A percentile compares a stretch with the other conserved stretches of the same genome.
phyloP scores from a whole-genome alignment of 2,797 vertebrate species.

The Manis crassicaudata region DNA sequence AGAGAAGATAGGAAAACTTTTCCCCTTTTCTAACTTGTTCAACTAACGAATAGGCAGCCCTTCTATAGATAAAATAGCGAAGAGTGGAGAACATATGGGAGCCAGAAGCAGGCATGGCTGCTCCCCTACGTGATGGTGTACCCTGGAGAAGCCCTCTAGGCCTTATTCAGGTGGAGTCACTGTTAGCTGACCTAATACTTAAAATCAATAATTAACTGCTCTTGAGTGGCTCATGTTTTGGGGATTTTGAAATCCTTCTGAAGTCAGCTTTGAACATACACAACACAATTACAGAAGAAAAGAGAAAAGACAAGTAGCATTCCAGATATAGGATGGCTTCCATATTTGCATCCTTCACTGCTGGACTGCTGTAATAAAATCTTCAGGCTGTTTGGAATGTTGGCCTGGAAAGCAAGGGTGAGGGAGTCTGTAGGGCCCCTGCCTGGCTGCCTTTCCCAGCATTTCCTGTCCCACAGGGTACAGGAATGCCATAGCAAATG shows the following conservation, averaged over 20 bases:
- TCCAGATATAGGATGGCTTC: background rate
- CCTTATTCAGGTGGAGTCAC: background rate
- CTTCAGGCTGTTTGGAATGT: background rate
- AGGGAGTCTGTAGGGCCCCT: background rate
- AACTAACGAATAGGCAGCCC: background rate
- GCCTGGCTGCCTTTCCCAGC: background rate
- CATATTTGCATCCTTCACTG: background rate
- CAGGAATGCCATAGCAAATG: background rate
- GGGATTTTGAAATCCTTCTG: slow-evolving; percentile 1
- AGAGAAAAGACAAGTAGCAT: background rate
- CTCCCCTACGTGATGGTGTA: fast-evolving
- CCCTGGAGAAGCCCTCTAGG: background rate
- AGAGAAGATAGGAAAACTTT: background rate
- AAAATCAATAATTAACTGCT: background rate
- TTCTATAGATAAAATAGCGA: background rate
- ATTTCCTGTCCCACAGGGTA: background rate
- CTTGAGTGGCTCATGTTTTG: background rate
- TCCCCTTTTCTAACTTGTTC: background rate
- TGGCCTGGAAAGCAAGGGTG: background rate
- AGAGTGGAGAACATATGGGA: too few relatives aligned
- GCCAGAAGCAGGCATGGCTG: background rate
- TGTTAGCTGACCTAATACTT: background rate
- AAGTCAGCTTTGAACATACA: slow-evolving; percentile 42
- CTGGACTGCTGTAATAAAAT: background rate
- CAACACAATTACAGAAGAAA: background rate